Evolutionary conservation across 2,888 invertebrate genomes (phyloP), one percentile per base, ranked within the genome.

Genomic region (Andricus curvator): DNA sequence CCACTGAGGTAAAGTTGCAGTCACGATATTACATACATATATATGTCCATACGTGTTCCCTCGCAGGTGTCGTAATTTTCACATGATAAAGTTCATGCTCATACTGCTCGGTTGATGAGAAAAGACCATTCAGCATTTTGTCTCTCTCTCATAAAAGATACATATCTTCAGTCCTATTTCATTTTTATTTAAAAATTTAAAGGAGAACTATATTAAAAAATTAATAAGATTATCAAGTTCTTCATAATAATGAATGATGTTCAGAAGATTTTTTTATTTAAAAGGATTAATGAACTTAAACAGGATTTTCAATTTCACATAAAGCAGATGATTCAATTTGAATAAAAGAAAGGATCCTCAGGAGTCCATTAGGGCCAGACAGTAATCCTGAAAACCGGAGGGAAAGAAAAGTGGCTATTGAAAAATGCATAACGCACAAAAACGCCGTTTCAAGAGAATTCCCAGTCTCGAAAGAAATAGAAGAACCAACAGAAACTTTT

Each of bases 371-470:
- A 60, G 56, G 11, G 22, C 11, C 56, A 60, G 56, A 22, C 22
- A 22, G 56, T 60, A 60, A 60, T 60, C 22, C 11, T 60, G 56
- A 60, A 56, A 60, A 60, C 56, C 4, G 11, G 22, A 22, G 56
- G 56, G 22, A 60, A 60, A n/a, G 56, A 22, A 60, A 60, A 60
- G 56, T 22, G 22, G 56, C 11, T 60, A 60, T 60, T 60, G 56
- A 60, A 60, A 60, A 60, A 60, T 60, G 56, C 56, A 60, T n/a
- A 60, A 60, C n/a, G 56, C 11, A 22, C 56, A 60, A 60, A 60
- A 60, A 60, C 56, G 56, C 22, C 4, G 56, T 60, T 60, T 11
- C 56, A n/a, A 11, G 56, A 22, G 56, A 22, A 60, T 60, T 60
- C 4, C 4, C 11, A 60, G 11, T 22, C 22, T 60, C 22, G 56